phyloP scores from a whole-genome alignment of 2,888 invertebrate species.

The Dione vanillae region DNA sequence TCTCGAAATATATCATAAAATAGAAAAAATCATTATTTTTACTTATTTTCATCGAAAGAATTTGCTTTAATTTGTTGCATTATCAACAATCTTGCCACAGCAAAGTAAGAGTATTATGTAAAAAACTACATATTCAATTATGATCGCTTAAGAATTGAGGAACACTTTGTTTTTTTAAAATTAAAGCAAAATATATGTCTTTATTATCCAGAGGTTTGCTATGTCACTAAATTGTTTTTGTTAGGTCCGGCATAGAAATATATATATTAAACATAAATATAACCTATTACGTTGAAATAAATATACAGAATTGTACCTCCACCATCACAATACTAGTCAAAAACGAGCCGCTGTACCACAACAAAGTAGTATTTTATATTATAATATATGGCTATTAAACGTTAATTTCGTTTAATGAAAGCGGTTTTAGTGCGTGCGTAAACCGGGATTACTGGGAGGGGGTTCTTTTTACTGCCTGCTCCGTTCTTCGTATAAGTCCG shows the following conservation, averaged over 20 bases:
- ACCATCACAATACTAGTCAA: neutral
- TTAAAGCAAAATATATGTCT: no score
- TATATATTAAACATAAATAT: no score
- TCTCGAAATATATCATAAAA: no score
- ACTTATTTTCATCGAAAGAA: neutral
- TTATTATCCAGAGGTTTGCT: no score
- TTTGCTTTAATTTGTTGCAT: neutral
- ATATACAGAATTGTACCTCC: neutral
- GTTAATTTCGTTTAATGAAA: constrained; percentile 82
- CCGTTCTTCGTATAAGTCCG: constrained; percentile 60
- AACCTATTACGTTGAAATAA: neutral
- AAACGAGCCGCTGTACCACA: neutral
- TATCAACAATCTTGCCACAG: neutral
- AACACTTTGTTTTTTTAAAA: no score
- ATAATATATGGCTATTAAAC: constrained; percentile 81
- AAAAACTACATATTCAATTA: neutral
- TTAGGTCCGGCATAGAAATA: no score
- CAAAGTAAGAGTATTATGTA: neutral
- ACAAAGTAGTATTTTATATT: constrained; percentile 53
- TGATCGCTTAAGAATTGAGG: neutral
- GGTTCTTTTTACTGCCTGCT: constrained; percentile 74
- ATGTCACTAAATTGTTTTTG: no score
- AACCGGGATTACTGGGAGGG: constrained; percentile 73
- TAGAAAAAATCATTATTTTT: neutral
- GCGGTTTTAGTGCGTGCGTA: constrained; percentile 74